Evolutionary conservation across 2,888 invertebrate species (phyloP).

Genomic region (Eupithecia subfuscata): DNA sequence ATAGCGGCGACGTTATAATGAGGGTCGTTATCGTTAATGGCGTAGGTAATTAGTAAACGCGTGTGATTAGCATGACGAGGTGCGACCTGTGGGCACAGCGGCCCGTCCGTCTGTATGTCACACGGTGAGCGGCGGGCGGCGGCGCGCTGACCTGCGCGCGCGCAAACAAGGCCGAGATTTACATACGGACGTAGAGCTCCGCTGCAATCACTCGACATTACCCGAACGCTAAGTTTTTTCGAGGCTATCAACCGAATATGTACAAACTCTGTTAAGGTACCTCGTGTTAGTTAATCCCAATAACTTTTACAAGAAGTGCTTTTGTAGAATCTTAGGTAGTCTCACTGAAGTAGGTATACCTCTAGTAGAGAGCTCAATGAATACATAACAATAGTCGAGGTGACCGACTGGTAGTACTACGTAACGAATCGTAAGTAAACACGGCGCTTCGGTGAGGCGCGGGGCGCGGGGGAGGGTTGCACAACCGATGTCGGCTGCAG

Average conservation of each 20-base stretch:
- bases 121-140: background rate
- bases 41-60: background rate
- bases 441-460: no score
- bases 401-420: conserved; percentile 9
- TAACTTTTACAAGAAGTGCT: no score
- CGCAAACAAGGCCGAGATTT: conserved; percentile 1
- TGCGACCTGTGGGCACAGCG: background rate
- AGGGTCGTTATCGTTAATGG: background rate
- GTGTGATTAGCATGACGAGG: background rate
- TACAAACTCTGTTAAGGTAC: no score
- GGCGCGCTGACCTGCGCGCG: background rate
- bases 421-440: conserved; percentile 8
- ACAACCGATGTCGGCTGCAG: conserved; percentile 18
- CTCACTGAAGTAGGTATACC: background rate
- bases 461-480: conserved; percentile 14
- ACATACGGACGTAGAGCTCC: background rate
- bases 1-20: background rate
- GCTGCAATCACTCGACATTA: background rate
- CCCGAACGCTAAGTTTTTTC: no score
- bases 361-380: conserved; percentile 9
- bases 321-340: background rate
- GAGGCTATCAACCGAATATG: no score
- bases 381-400: conserved; percentile 15
- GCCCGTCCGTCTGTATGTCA: background rate
- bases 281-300: background rate